These are phyloP conservation scores for Crocuta crocuta DNA, from an alignment of 2,113 vertebrate genomes.

Conservation along the genomic window DNA sequence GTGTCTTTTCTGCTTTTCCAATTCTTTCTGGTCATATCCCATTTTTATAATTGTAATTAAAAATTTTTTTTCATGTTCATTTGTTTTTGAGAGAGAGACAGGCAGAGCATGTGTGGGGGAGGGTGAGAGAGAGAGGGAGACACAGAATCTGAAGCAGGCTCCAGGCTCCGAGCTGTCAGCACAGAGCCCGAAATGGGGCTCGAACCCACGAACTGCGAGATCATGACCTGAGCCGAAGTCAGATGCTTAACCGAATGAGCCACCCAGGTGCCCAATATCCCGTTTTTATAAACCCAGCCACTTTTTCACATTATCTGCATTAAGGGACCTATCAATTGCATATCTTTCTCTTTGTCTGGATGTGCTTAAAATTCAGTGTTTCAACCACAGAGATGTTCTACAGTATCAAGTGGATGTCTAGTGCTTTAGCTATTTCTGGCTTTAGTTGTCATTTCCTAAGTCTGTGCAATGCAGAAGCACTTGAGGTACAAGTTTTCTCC, in stretches of 20 bases:
- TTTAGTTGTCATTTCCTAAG: conserved; percentile 8
- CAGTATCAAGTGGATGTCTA: background rate
- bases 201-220: too few relatives aligned
- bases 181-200: too few relatives aligned
- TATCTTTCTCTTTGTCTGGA: background rate
- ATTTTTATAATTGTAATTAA: background rate
- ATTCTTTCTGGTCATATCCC: background rate
- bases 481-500: background rate
- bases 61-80: too few relatives aligned
- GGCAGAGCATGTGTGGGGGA: too few relatives aligned
- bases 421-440: conserved; percentile 5
- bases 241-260: too few relatives aligned
- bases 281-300: background rate
- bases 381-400: background rate
- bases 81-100: too few relatives aligned
- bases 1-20: background rate
- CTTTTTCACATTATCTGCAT: background rate
- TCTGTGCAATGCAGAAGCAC: background rate
- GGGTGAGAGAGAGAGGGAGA: too few relatives aligned
- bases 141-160: too few relatives aligned
- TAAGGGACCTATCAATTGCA: background rate
- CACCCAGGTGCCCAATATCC: background rate
- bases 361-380: conserved; percentile 32
- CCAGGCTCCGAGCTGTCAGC: too few relatives aligned
- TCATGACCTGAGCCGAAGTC: too few relatives aligned